These are phyloP conservation scores for Pyxicephalus adspersus DNA, from an alignment of 2,113 vertebrate species.

Conservation along the genomic window DNA sequence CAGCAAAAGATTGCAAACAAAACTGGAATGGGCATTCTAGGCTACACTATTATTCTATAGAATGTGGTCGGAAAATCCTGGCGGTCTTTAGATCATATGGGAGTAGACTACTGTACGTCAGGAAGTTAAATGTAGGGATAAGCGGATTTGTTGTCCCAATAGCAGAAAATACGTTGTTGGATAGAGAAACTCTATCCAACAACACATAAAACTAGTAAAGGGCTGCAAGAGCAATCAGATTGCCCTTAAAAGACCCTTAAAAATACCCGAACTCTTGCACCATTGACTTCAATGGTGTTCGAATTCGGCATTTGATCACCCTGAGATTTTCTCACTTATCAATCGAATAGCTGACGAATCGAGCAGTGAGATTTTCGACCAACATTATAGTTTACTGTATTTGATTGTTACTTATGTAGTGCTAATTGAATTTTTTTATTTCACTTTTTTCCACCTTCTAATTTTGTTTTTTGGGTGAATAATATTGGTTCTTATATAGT, in stretches of 20 bases:
- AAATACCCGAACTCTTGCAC: too few species aligned
- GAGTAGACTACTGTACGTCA: not conserved
- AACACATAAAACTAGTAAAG: not conserved
- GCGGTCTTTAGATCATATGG: not conserved
- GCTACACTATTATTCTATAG: not conserved
- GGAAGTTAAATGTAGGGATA: not conserved
- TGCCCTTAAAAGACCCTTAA: too few species aligned
- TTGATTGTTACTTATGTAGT: too few species aligned
- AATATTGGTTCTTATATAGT: too few species aligned
- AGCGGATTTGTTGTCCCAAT: not conserved
- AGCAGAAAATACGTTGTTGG: not conserved
- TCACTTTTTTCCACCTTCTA: too few species aligned
- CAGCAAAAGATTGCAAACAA: not conserved
- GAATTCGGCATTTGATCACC: too few species aligned
- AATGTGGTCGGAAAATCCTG: not conserved
- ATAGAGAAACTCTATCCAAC: not conserved
- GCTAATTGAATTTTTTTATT: too few species aligned
- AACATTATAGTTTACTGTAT: too few species aligned
- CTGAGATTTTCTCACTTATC: not conserved
- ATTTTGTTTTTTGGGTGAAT: too few species aligned
- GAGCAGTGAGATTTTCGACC: not conserved
- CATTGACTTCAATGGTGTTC: too few species aligned
- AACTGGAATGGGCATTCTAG: not conserved
- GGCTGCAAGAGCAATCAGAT: too few species aligned
- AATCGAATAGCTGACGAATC: not conserved